Percentiles rank a stretch among this genome's conserved stretches.
Conservation (phyloP, 2,888 invertebrate species). For the Cheilosia urbana region DNA sequence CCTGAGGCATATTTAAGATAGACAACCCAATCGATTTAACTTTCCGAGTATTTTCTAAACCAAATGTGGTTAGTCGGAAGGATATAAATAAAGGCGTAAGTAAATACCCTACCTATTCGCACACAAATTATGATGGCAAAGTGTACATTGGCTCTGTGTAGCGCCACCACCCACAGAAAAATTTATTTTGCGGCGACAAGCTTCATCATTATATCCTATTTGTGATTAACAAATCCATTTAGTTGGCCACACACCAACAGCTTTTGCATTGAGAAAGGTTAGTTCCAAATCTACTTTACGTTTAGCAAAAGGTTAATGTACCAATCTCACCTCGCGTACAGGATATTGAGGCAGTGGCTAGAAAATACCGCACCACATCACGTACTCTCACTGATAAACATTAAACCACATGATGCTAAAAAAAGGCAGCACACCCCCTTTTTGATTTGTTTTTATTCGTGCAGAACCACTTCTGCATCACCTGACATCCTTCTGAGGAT, state of each 20-base stretch:
- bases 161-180: not conserved
- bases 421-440: not conserved
- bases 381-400: conserved; percentile 38
- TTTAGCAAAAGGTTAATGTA: conserved; percentile 45
- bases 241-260: conserved; percentile 21
- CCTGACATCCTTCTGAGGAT: conserved; percentile 43
- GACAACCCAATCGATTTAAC: too few relatives aligned
- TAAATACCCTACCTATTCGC: not conserved
- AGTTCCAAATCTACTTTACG: conserved; percentile 45
- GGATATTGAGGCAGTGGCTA: conserved; percentile 2
- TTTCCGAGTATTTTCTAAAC: not conserved
- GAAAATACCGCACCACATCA: conserved; percentile 47
- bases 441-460: conserved; percentile 40
- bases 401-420: conserved; percentile 30
- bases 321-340: conserved; percentile 27
- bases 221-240: not conserved
- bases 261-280: conserved; percentile 62
- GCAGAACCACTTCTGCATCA: conserved; percentile 29
- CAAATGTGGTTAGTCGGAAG: not conserved
- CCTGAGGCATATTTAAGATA: too few relatives aligned
- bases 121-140: not conserved
- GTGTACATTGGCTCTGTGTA: not conserved
- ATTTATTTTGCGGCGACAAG: conserved; percentile 5
- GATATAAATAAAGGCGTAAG: not conserved
- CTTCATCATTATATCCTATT: not conserved